Evolutionary conservation across 2,113 vertebrate genomes (phyloP).

Genomic region (Ginglymostoma cirratum): DNA sequence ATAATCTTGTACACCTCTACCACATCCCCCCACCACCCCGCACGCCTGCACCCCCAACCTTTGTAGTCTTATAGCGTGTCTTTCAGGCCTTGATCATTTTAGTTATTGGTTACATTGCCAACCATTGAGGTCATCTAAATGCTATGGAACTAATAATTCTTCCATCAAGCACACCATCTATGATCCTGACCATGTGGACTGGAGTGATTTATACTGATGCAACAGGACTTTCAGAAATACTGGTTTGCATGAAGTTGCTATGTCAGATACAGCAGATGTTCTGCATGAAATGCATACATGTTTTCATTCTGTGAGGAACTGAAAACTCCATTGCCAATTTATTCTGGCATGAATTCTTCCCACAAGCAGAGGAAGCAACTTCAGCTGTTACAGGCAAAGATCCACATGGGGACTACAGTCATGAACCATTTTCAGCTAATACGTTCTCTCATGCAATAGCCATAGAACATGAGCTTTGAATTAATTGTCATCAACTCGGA

Average conservation of each 20-base stretch:
- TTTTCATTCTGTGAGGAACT: neutral
- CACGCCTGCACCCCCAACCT: no score
- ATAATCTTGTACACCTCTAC: no score
- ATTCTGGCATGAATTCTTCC: neutral
- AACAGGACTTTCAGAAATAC: neutral
- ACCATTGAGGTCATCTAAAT: neutral
- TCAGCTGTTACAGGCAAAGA: neutral
- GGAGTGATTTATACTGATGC: neutral
- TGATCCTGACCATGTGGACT: neutral
- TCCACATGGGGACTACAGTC: neutral
- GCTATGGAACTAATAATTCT: neutral
- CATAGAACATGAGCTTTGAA: neutral
- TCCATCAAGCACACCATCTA: neutral
- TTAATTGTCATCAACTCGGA: neutral
- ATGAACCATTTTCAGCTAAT: neutral
- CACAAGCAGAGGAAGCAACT: neutral
- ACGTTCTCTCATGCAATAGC: neutral
- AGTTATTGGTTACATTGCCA: neutral
- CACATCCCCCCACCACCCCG: no score
- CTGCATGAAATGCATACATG: neutral
- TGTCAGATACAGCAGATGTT: neutral
- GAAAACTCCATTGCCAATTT: conserved; percentile 9
- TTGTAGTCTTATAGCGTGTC: neutral
- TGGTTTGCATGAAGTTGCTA: neutral
- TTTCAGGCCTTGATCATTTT: neutral